These are phyloP conservation scores for Hesperophylax magnus DNA, from an alignment of 1,140 invertebrate species.

Conservation along the genomic window DNA sequence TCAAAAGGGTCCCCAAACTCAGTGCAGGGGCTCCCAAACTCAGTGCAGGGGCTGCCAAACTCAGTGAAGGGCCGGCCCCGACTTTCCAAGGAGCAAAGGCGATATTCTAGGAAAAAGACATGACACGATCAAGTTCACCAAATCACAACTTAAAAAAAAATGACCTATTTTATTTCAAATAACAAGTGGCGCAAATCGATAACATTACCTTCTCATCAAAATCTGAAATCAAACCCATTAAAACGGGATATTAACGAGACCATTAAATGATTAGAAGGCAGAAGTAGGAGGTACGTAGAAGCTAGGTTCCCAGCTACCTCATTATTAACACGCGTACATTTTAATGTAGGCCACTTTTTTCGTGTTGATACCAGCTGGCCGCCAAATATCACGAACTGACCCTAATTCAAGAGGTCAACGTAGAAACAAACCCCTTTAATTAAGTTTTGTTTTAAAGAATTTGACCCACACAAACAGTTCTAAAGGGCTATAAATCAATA, in stretches of 20 bases:
- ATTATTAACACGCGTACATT: background rate
- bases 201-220: too few species aligned
- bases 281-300: background rate
- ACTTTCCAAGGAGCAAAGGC: too few species aligned
- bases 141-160: too few species aligned
- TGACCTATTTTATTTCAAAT: too few species aligned
- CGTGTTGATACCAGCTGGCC: slow-evolving; percentile 17
- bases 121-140: too few species aligned
- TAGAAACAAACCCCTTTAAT: background rate
- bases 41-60: too few species aligned
- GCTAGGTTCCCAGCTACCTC: too few species aligned
- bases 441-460: background rate
- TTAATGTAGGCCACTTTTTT: slow-evolving; percentile 12
- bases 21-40: too few species aligned
- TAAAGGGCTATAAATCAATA: background rate
- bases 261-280: background rate
- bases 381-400: background rate
- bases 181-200: too few species aligned
- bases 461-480: background rate
- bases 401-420: slow-evolving; percentile 24
- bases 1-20: too few species aligned
- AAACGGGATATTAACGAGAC: background rate
- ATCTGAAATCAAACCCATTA: background rate
- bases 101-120: too few species aligned
- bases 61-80: too few species aligned